Base-by-base conservation (phyloP, 92 coral and sea anemone genomes). In the Porites rus region DNA sequence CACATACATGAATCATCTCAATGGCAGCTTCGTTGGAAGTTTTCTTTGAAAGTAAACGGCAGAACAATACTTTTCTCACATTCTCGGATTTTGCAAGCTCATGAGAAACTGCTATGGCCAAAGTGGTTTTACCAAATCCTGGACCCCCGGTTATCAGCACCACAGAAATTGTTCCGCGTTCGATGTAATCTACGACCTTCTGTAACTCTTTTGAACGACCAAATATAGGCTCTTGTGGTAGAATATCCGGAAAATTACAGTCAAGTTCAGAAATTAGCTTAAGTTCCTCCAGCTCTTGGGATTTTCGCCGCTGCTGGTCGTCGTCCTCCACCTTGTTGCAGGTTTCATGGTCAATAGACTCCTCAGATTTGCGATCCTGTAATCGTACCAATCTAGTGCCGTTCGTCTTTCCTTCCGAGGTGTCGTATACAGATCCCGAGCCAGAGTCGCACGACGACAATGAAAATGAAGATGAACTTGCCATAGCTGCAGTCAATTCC, bases 141-240 rank as follows among this genome's bases (percentile, higher is more conserved):
- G 90, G 90, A 8, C 90, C 90, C 1, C 90, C 90, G 43, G 86
- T 86, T 16, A 86, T 75, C 20, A 86, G 64, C 13, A 86, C 90
- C 10, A 75, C 75, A 7, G 76, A 67, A 22, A 25, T 18, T 14
- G 52, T 20, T 13, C 54, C 79, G 53, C 52, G 24, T 19, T 53
- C 70, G 62, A 86, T 22, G 24, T 17, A 16, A 3, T 70, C 53
- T 9, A 20, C 43, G 13, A 86, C 63, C 5, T 79, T 5, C 9
- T 51, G 28, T 22, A 79, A 21, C 12, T 86, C 90, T 1, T 79
- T 8, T 38, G 71, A 25, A 14, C 90, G 85, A 43, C 90, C 90
- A 58, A 78, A 79, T 46, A 79, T 11, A 38, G 1, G 51, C 38
- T 63, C 79, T 13, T 82, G 79, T n/a, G 93, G 89, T 4, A 24